Evolutionary conservation across 2,113 vertebrate species (phyloP).

Genomic region (Lophius piscatorius): DNA sequence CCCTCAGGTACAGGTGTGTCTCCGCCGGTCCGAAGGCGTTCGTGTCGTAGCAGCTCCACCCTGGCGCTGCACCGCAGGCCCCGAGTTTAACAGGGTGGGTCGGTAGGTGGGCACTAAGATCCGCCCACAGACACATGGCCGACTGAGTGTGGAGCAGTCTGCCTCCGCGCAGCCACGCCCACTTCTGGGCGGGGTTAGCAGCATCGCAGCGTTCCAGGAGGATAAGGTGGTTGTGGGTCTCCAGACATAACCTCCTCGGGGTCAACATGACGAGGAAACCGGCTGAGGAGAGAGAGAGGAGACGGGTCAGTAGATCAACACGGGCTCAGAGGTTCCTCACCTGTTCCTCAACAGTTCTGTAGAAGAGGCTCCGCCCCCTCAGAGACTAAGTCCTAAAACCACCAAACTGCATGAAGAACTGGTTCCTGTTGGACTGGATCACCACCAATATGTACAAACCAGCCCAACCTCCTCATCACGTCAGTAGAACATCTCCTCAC

Average conservation of each 20-base stretch:
- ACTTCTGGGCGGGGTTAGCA: slow-evolving; percentile 80
- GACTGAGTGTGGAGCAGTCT: slow-evolving; percentile 80
- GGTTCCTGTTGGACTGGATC: too few relatives aligned
- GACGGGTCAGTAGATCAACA: neutral
- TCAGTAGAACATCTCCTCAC: too few relatives aligned
- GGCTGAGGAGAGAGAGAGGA: slow-evolving; percentile 73
- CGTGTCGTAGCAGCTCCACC: slow-evolving; percentile 83
- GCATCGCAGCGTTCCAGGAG: slow-evolving; percentile 79
- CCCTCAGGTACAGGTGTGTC: slow-evolving; percentile 83
- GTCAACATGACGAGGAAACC: slow-evolving; percentile 87
- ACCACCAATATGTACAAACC: too few relatives aligned
- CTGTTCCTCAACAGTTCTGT: too few relatives aligned
- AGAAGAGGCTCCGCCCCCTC: too few relatives aligned
- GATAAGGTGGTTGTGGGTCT: slow-evolving; percentile 58
- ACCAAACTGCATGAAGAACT: too few relatives aligned
- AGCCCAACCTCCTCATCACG: too few relatives aligned
- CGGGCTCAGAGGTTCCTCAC: too few relatives aligned
- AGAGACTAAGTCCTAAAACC: too few relatives aligned
- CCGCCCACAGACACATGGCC: slow-evolving; percentile 79
- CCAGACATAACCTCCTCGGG: slow-evolving; percentile 81
- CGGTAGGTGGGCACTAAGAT: slow-evolving; percentile 64
- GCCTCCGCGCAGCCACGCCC: slow-evolving; percentile 82
- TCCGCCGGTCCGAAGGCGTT: slow-evolving; percentile 81
- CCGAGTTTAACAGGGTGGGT: slow-evolving; percentile 62
- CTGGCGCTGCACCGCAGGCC: slow-evolving; percentile 79